Evolutionary conservation across 1,140 invertebrate genomes (phyloP).

Genomic region (Periplaneta americana): DNA sequence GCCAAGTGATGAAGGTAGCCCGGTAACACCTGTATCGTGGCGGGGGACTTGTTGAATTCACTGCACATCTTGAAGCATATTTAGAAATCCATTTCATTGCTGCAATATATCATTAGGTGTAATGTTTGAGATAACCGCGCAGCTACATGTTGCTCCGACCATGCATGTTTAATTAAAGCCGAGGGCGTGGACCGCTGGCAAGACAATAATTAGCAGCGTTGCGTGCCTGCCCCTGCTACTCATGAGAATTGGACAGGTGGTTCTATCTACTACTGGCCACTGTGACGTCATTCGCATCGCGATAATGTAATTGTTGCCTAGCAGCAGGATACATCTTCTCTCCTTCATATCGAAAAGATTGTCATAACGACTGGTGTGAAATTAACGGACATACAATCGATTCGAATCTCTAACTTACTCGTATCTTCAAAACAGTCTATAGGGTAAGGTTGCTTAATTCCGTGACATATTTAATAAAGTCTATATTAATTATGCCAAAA

Average conservation of each 20-base stretch:
- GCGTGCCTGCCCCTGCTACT: neutral
- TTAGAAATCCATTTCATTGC: slow-evolving; percentile 13
- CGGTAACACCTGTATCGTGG: no score
- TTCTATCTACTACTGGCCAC: neutral
- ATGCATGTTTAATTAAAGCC: slow-evolving; percentile 2
- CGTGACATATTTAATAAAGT: no score
- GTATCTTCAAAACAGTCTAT: no score
- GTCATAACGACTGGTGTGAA: no score
- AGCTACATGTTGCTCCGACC: neutral
- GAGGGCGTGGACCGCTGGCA: neutral
- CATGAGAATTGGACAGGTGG: neutral
- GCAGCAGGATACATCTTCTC: no score
- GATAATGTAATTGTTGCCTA: neutral
- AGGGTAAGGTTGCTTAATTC: no score
- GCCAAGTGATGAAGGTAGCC: no score
- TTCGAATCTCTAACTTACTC: no score
- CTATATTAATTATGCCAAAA: no score
- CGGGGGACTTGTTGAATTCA: neutral
- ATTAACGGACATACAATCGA: no score
- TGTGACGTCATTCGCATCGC: neutral
- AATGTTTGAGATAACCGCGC: neutral
- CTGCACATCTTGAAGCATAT: neutral
- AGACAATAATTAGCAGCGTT: neutral
- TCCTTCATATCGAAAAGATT: neutral
- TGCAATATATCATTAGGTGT: slow-evolving; percentile 10